Conservation (phyloP, 2,888 invertebrate genomes). For the Cephonodes hylas region DNA sequence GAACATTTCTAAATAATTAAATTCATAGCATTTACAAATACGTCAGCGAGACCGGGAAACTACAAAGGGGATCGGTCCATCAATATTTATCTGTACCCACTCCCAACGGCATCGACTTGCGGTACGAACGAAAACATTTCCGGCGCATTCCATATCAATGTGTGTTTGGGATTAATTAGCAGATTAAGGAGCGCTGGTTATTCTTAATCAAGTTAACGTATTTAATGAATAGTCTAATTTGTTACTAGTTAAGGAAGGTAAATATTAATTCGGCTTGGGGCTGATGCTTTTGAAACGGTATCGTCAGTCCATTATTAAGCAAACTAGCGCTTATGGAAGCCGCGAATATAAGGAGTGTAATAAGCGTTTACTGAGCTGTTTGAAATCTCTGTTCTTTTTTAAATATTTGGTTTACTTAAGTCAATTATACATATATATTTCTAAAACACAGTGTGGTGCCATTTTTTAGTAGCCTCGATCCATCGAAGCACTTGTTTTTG, state of each 20-base stretch:
- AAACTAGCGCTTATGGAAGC: neutral
- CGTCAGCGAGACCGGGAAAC: neutral
- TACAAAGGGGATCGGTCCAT: neutral
- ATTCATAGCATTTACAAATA: neutral
- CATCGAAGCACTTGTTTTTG: too few species aligned
- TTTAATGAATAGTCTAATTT: constrained; percentile 38
- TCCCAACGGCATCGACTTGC: neutral
- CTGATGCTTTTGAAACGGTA: constrained; percentile 14
- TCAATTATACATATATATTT: neutral
- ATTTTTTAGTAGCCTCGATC: too few species aligned
- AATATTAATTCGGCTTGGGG: constrained; percentile 39
- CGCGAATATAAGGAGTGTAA: neutral
- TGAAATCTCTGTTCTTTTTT: neutral
- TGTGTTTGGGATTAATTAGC: constrained; percentile 15
- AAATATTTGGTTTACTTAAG: neutral
- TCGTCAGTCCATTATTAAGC: neutral
- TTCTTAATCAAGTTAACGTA: constrained; percentile 37
- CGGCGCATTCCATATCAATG: neutral
- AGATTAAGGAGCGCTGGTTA: constrained; percentile 21
- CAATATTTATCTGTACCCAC: neutral
- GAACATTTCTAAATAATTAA: neutral
- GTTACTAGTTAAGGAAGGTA: constrained; percentile 34
- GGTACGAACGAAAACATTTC: neutral
- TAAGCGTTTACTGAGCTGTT: neutral
- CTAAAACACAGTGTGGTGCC: too few species aligned